These are phyloP conservation scores for Eilema sororculum DNA, from an alignment of 2,888 invertebrate genomes.

Conservation along the genomic window DNA sequence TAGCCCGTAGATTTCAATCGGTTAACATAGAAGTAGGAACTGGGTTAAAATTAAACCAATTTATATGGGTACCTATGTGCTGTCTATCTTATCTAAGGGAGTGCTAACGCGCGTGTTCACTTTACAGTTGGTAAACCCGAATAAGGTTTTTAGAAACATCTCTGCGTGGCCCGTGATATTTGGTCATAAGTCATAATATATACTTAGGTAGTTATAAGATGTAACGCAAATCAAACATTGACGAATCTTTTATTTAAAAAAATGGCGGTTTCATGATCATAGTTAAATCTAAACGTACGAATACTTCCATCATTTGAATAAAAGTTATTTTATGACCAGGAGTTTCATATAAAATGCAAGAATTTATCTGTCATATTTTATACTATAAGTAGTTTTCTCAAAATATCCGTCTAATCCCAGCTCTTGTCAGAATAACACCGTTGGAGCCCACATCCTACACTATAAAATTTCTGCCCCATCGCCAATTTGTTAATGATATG, in stretches of 20 bases:
- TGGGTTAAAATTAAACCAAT: not conserved
- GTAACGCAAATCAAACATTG: not conserved
- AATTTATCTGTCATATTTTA: not conserved
- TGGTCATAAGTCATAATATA: no score
- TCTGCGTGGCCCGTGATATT: not conserved
- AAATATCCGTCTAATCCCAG: conserved; percentile 7
- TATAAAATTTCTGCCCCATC: conserved; percentile 64
- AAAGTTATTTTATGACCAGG: not conserved
- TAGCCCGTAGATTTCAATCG: not conserved
- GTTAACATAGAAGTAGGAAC: not conserved
- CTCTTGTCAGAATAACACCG: conserved; percentile 48
- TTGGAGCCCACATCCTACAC: conserved; percentile 34
- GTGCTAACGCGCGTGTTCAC: not conserved
- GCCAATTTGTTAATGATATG: conserved; percentile 82
- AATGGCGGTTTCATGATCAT: not conserved
- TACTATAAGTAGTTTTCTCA: not conserved
- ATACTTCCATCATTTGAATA: not conserved
- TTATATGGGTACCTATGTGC: not conserved
- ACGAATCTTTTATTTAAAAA: no score
- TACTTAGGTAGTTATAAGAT: no score
- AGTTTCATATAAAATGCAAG: not conserved
- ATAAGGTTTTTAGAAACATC: not conserved
- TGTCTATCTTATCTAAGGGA: not conserved
- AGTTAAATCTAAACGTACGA: not conserved
- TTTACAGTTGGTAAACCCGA: not conserved